phyloP scores from a whole-genome alignment of 1,140 invertebrate species.

The Hermetia illucens region DNA sequence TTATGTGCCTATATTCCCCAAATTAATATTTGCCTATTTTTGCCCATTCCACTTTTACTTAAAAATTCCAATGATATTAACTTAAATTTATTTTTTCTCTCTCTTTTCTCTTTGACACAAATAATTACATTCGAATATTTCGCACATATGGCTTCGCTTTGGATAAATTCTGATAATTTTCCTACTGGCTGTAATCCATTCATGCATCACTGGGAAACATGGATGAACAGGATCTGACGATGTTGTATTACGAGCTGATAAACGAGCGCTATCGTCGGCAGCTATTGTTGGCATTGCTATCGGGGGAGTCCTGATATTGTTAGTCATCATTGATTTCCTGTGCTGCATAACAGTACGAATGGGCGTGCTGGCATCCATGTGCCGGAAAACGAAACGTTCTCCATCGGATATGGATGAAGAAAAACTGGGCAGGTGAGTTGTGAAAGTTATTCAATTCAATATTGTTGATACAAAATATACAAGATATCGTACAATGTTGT shows the following conservation, averaged over 20 bases:
- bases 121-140: too few species aligned
- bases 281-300: slow-evolving; percentile 66
- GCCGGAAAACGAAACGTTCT: slow-evolving; percentile 38
- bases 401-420: slow-evolving; percentile 48
- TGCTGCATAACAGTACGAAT: slow-evolving; percentile 41
- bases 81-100: too few species aligned
- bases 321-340: slow-evolving; percentile 62
- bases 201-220: too few species aligned
- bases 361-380: slow-evolving; percentile 59
- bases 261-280: slow-evolving; percentile 50
- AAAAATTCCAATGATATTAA: too few species aligned
- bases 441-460: slow-evolving; percentile 1
- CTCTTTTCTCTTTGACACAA: too few species aligned
- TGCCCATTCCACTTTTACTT: too few species aligned
- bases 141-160: too few species aligned
- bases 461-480: not conserved
- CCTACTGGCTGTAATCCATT: too few species aligned
- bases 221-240: slow-evolving; percentile 37
- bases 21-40: too few species aligned
- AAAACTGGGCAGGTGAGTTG: slow-evolving; percentile 61
- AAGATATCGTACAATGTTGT: too few species aligned
- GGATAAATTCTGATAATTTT: too few species aligned
- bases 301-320: slow-evolving; percentile 51
- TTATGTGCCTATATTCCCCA: too few species aligned
- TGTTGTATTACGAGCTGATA: slow-evolving; percentile 36